Evolutionary conservation across 1,140 invertebrate genomes (phyloP), one percentile per base, ranked within the genome.

Genomic region (Hetaerina americana): DNA sequence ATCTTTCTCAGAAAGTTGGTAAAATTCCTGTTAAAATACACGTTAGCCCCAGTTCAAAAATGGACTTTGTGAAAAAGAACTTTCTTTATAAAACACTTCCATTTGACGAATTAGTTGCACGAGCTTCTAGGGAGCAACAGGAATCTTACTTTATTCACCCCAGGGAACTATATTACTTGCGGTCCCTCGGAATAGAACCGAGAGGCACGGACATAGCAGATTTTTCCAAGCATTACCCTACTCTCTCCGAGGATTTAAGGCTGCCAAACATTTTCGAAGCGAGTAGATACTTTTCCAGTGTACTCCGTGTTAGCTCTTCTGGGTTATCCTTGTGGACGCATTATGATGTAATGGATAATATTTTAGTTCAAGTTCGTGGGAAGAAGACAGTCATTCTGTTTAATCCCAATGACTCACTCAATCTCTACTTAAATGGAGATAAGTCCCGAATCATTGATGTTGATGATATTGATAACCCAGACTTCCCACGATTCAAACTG

Each of bases 301-400:
- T 88, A 5, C 85, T 88, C 72, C 77, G 87, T 26, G 83, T 87
- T 70, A 80, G 81, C 27, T 87, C 85, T 0, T 75, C 78, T 68
- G 77, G 78, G 26, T 75, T 85, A 24, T 83, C 85, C 73, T 74
- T 88, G 24, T 88, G 87, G 87, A 87, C 86, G 28, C 87, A 88
- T 78, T 87, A 87, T 80, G 87, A 88, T 81, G 83, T 87, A 6
- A 86, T 87, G 83, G 86, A 88, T 77, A 88, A 88, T 75, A 75
- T 87, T 10, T 76, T 87, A 25, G 83, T 87, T 68, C 86, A 87
- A 78, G 77, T 88, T 0, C 77, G 74, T 69, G 87, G 87, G 0
- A 76, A 74, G 15, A 88, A 88, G 77, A 72, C 81, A 73, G 81
- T 85, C 57, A 80, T 85, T 24, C 75, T 88, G 0, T 88, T 84